phyloP scores from a whole-genome alignment of 2,888 invertebrate species.

The Perithous albicinctus region DNA sequence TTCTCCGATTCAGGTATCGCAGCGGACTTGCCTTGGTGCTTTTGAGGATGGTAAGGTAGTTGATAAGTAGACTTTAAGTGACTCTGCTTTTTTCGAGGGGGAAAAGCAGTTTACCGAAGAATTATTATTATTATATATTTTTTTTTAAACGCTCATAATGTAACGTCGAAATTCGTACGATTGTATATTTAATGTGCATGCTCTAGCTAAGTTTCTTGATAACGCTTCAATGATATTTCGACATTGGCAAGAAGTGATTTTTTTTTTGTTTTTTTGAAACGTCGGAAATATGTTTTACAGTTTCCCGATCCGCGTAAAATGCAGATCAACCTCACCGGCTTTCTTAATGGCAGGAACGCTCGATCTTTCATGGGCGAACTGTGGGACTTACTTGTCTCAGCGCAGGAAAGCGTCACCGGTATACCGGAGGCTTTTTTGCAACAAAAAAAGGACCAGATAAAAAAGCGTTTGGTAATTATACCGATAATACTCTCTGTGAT shows the following conservation, averaged over 20 bases:
- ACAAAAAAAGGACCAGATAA: constrained; percentile 98
- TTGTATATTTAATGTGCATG: constrained; percentile 23
- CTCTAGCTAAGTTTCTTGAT: constrained; percentile 19
- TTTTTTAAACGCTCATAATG: constrained; percentile 32
- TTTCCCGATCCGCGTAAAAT: constrained; percentile 99
- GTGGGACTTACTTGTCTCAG: constrained; percentile 97
- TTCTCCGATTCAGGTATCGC: constrained; percentile 69
- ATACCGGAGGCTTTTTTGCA: constrained; percentile 98
- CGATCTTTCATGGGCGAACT: constrained; percentile 98
- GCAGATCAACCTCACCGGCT: constrained; percentile 99
- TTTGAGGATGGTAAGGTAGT: constrained; percentile 77
- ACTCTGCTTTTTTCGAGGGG: constrained; percentile 84
- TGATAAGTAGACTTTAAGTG: constrained; percentile 72
- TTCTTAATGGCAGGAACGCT: constrained; percentile 98
- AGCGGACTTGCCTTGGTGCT: constrained; percentile 48
- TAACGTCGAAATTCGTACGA: constrained; percentile 37
- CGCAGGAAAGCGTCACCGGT: constrained; percentile 97
- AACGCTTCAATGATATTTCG: constrained; percentile 37
- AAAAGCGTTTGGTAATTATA: constrained; percentile 91
- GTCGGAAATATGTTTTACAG: constrained; percentile 86
- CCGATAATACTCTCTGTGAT: background rate
- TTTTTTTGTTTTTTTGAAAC: too few relatives aligned
- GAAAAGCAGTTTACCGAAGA: constrained; percentile 82
- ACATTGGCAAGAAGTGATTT: constrained; percentile 7
- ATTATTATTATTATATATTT: constrained; percentile 33